Evolutionary conservation across 2,888 invertebrate genomes (phyloP).

Genomic region (Pollenia labialis): DNA sequence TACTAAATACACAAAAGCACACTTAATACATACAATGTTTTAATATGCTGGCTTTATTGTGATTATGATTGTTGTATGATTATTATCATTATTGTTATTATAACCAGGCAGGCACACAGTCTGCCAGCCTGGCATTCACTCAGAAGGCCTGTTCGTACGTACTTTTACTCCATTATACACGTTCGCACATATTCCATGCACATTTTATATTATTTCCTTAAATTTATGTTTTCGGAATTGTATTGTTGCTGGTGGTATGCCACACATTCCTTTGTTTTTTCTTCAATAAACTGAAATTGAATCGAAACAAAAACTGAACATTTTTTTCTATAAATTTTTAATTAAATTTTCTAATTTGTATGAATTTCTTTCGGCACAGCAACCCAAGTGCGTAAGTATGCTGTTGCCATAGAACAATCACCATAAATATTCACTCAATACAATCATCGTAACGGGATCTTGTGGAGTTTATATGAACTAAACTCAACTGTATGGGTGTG

Average conservation of each 20-base stretch:
- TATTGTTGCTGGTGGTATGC: slow-evolving; percentile 34
- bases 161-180: slow-evolving; percentile 1
- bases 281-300: slow-evolving; percentile 49
- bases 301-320: slow-evolving; percentile 40
- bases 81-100: slow-evolving; percentile 72
- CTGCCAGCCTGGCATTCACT: slow-evolving; percentile 13
- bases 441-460: not conserved
- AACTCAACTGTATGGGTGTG: slow-evolving; percentile 21
- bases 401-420: slow-evolving; percentile 19
- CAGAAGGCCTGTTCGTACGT: not conserved
- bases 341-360: slow-evolving; percentile 74
- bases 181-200: not conserved
- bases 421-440: not conserved
- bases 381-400: slow-evolving; percentile 28
- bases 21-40: slow-evolving; percentile 56
- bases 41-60: slow-evolving; percentile 69
- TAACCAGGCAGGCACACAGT: slow-evolving; percentile 51
- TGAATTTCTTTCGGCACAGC: slow-evolving; percentile 23
- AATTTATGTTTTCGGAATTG: slow-evolving; percentile 1
- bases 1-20: slow-evolving; percentile 41
- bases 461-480: not conserved
- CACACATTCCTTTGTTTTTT: slow-evolving; percentile 25
- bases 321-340: slow-evolving; percentile 63
- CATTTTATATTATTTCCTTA: slow-evolving; percentile 28
- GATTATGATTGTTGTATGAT: slow-evolving; percentile 70